Evolutionary conservation across 2,888 invertebrate species (phyloP), one percentile per base, ranked within the genome.

Genomic region (Teinopalpus imperialis): DNA sequence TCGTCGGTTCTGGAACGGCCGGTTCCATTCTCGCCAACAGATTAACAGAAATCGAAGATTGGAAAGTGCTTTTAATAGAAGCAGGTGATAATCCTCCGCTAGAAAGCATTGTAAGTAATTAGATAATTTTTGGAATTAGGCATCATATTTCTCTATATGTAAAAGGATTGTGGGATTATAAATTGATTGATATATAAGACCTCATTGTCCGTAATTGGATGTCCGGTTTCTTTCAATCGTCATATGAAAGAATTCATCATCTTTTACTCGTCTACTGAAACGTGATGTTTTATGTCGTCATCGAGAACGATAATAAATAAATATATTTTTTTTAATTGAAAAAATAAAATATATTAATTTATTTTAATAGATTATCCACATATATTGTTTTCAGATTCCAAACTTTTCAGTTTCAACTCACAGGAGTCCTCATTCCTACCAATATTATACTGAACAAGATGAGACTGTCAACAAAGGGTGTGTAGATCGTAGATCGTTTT

Each of bases 11-110:
- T 0, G 87, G 86, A 1, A 81, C 85, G 0, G 83, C 85, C 0
- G 86, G 87, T 0, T 78, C 86, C 0, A 51, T 86, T 6, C 59
- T 87, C 0, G 86, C 81, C 0, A 80, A 70, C 54, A 63, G 86
- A 24, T 63, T 87, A 13, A 72, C 83, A 0, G 71, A 85, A 40
- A 55, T 74, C 0, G 62, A 68, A 1, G 44, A 74, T 0, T 86
- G 86, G 86, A 81, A 71, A 52, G 75, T 87, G 14, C 59, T 87
- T 16, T 68, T 87, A 1, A 59, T 87, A n/a, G 86, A 87, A 54
- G 81, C 79, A 24, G 87, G 87, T 0, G 76, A 59, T 1, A 79
- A 87, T 41, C 86, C 86, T 4, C 78, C 82, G 0, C 42, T 80
- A 51, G 87, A 86, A 32, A 68, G 69, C 24, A 69, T 85, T 54